Evolutionary conservation across 2,113 vertebrate species (phyloP).

Genomic region (Zingel zingel): DNA sequence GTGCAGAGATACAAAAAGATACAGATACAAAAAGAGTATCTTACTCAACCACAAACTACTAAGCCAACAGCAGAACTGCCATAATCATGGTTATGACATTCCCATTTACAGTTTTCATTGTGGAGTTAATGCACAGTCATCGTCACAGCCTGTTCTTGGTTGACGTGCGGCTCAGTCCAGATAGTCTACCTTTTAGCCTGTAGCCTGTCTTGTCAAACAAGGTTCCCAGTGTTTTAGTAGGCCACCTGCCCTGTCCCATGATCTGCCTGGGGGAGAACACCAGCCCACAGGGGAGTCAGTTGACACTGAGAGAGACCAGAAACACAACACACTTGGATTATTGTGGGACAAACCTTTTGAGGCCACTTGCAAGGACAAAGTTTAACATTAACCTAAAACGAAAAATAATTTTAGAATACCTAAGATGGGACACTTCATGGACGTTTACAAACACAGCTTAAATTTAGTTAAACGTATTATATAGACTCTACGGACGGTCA

Average conservation of each 20-base stretch:
- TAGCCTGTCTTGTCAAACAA: conserved; percentile 66
- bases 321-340: conserved; percentile 68
- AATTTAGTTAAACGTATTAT: neutral
- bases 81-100: conserved; percentile 7
- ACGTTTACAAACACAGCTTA: neutral
- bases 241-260: conserved; percentile 79
- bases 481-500: neutral
- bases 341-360: conserved; percentile 58
- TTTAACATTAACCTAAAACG: conserved; percentile 43
- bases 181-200: conserved; percentile 66
- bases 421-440: neutral
- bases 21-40: conserved; percentile 1
- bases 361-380: conserved; percentile 46
- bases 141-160: conserved; percentile 18
- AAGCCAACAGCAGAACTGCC: neutral
- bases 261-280: conserved; percentile 63
- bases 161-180: conserved; percentile 11
- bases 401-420: conserved; percentile 17
- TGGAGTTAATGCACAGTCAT: conserved; percentile 21
- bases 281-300: conserved; percentile 76
- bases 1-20: conserved; percentile 7
- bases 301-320: conserved; percentile 70
- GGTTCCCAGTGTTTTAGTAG: conserved; percentile 63
- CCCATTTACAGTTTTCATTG: conserved; percentile 11
- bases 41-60: neutral